Base-by-base conservation (phyloP, 1,140 invertebrate genomes). In the Drosophila pectinifera region DNA sequence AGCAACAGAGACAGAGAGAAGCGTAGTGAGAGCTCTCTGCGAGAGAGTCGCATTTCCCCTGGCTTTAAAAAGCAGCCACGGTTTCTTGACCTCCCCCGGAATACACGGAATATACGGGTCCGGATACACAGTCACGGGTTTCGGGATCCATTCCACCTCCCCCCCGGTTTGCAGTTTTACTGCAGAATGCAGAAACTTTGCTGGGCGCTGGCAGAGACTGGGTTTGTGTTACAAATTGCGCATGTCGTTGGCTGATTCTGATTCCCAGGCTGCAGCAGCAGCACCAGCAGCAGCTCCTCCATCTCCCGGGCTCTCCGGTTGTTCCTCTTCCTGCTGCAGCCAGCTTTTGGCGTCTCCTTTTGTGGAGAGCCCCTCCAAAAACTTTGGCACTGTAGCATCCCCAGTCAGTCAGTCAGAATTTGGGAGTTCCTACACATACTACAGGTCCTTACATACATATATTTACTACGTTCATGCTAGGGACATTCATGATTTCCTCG, bases 141-240 rank as follows among this genome's bases (percentile, higher is more conserved):
- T 59, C 10, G 41, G 39, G 11, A 56, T 31, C 58, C 58, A 18
- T 38, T 18, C 8, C 34, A 8, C 31, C 31, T 22, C 5, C 45
- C 3, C 22, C 5, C n/a, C 41, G 18, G 31, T 58, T 34, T 49
- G 65, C 65, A 73, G 69, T 72, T 73, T 72, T 72, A 70, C 67
- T 70, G 67, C 67, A 70, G 67, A 70, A 56, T 70, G 67, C 73
- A 67, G 51, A 80, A 73, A 68, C 78, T 83, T 89, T 83, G 31
- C 62, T 69, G 84, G 84, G 84, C 77, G 84, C 80, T 63, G 61
- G 61, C 83, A 91, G 90, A 91, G 91, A 90, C 90, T 91, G 91
- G 90, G 91, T 91, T 86, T 91, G 86, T 91, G 91, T 91, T 91
- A 91, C 90, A 91, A 91, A 91, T 91, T 91, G 91, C 91, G 91